Percentiles rank a stretch among this genome's conserved stretches.
Evolutionary conservation across 1,140 invertebrate genomes (phyloP).

Genomic region (Ptiloglossa arizonensis): DNA sequence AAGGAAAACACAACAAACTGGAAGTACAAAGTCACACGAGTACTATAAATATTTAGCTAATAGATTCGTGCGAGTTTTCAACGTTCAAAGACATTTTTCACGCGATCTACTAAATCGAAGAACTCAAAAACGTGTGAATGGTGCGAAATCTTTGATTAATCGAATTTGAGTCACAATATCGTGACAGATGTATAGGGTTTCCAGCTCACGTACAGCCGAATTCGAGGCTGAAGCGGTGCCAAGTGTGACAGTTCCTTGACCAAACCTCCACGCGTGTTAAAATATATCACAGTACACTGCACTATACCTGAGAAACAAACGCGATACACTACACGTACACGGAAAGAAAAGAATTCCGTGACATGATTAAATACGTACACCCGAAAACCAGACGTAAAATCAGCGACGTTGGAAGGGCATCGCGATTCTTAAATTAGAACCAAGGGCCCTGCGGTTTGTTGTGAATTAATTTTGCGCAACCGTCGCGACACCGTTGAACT

Average conservation of each 20-base stretch:
- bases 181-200: not conserved
- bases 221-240: constrained; percentile 34
- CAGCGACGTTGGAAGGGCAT: constrained; percentile 20
- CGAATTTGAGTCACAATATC: not conserved
- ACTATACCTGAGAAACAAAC: constrained; percentile 5
- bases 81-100: too few species aligned
- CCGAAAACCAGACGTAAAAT: not conserved
- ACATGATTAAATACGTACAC: constrained; percentile 35
- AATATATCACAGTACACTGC: constrained; percentile 8
- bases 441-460: not conserved
- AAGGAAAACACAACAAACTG: too few species aligned
- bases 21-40: too few species aligned
- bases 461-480: constrained; percentile 2
- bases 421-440: constrained; percentile 28
- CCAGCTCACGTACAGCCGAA: constrained; percentile 3
- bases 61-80: too few species aligned
- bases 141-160: not conserved
- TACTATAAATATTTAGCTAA: too few species aligned
- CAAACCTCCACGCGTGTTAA: constrained; percentile 37
- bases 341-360: not conserved
- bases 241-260: constrained; percentile 57
- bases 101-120: too few species aligned
- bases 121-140: not conserved
- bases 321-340: not conserved
- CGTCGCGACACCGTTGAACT: too few species aligned